Base-by-base conservation (phyloP, 2,797 vertebrate genomes). In the Rhabdomys pumilio region DNA sequence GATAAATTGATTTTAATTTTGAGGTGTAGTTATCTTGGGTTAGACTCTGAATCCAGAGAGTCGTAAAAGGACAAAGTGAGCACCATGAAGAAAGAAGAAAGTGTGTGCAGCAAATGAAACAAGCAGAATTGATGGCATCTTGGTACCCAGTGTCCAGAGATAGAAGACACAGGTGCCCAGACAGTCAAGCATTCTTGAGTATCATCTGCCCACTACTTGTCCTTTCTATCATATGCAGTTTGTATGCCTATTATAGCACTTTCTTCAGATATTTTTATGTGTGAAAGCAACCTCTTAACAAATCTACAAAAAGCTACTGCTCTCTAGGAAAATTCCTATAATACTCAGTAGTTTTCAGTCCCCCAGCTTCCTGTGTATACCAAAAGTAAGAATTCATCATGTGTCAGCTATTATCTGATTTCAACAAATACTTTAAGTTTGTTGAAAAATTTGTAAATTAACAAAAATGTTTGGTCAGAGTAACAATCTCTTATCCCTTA, bases 321-420 rank as follows among this genome's bases (percentile, higher is more conserved):
- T 94, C 88, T 72, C 65, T 55, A 89, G 81, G 50, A 93, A 82
- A 95, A 92, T 92, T 67, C 53, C 47, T 61, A 11, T 34, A 12
- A 24, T 81, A 34, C 65, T n/a, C 34, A 72, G 81, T 47, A 19
- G 67, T 47, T 59, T 92, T n/a, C 13, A 13, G 19, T 57, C 34
- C 38, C 92, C 12, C 22, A 8, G 24, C 26, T 82, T 84, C 67
- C 7, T 31, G n/a, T 47, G 34, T 50, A 31, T 11, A 10, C 29
- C 67, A n/a, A 83, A 22, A 26, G 59, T 94, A 96, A 91, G 86
- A 90, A 88, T 93, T 90, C 65, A 41, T 94, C 34, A 73, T 81
- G 53, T 29, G 47, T 19, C 50, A 80, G 13, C 67, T n/a, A 1
- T 93, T 87, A 88, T 89, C 14, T 63, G 38, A 76, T 87, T 65